Conservation (phyloP, 2,113 vertebrate species). For the Oreochromis tanganicae region DNA sequence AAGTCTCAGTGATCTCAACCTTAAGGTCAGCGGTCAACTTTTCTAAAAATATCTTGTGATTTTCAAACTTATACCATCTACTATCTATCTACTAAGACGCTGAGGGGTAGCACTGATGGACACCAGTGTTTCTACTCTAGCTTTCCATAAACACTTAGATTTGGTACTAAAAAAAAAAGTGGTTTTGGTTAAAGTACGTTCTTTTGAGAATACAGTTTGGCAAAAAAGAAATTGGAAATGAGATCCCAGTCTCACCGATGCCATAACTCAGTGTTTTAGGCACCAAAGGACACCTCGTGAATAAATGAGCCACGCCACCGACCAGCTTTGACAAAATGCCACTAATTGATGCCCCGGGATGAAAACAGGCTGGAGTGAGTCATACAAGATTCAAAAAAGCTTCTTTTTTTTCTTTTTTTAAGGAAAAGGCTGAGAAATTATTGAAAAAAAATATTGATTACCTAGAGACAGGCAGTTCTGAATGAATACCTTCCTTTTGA, state of each 20-base stretch:
- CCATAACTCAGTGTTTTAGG: background rate
- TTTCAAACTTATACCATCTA: background rate
- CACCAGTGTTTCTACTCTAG: background rate
- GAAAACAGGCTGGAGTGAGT: background rate
- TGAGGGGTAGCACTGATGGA: background rate
- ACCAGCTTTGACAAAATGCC: background rate
- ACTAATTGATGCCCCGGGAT: background rate
- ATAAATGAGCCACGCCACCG: background rate
- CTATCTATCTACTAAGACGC: background rate
- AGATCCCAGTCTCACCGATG: background rate
- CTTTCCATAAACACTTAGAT: background rate
- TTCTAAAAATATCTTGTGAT: background rate
- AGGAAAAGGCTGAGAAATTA: background rate
- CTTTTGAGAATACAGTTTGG: background rate
- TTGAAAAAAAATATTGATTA: background rate
- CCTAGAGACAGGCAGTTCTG: background rate
- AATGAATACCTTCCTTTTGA: background rate
- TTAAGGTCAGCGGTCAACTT: background rate
- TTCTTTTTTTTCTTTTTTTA: background rate
- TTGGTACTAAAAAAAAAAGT: background rate
- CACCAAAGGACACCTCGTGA: background rate
- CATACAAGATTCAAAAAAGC: background rate
- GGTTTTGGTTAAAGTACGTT: background rate
- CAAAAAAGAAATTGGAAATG: background rate
- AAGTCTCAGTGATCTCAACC: background rate